Base-by-base conservation (phyloP, 2,888 invertebrate species). In the Erebia palarica region DNA sequence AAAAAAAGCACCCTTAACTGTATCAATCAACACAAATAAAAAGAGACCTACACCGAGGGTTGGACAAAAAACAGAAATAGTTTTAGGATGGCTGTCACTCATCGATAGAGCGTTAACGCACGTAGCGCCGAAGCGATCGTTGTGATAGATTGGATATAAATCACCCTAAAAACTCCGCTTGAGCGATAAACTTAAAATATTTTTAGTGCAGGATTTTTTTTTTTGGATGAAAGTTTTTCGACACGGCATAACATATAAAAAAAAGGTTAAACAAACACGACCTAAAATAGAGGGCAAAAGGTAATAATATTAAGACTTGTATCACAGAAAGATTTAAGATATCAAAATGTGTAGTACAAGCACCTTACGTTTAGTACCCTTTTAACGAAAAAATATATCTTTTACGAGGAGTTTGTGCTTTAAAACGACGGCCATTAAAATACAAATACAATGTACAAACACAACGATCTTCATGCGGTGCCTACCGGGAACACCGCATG, bases 71-170 rank as follows among this genome's bases (percentile, higher is more conserved):
- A 75, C 72, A 74, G 66, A 70, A 76, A 77, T 76, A 77, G 75
- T 76, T 73, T 75, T 73, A 73, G 75, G 73, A 80, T 55, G 75
- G 74, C 65, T 77, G 78, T 80, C 79, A 77, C 75, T 77, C 77
- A 78, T 75, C 77, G 78, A 77, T 71, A 81, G 81, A 79, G 79
- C 77, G 74, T 74, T 72, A 74, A 72, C 72, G 74, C 69, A 65
- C 68, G 63, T 61, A 70, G 72, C 61, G 70, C 77, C 75, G 81
- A 82, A 81, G 80, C 81, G 80, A 76, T 75, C 77, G 75, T 75
- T 55, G 72, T 76, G 72, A 73, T 79, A 78, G 84, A 84, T 84
- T 75, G 78, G 81, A 83, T 83, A 88, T 86, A 85, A 84, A 87
- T 85, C 81, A 84, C 83, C 79, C 78, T 78, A 14, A 13, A 47